Conservation (phyloP, 2,797 vertebrate species). For the Iguana delicatissima region DNA sequence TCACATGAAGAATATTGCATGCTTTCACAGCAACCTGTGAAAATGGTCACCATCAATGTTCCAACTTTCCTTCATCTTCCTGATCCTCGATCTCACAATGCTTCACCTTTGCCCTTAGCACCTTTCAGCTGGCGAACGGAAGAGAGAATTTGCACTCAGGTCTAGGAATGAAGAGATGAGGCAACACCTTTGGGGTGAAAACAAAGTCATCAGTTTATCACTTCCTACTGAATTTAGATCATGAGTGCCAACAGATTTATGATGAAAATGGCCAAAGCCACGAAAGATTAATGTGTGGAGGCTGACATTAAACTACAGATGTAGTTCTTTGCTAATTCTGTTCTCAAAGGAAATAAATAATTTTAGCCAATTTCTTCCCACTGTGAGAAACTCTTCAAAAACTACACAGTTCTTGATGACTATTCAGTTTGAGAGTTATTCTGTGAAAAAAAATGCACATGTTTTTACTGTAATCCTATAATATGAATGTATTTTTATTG, state of each 20-base stretch:
- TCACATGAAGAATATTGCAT: constrained; percentile 11
- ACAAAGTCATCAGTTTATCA: neutral
- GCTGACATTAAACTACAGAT: too few relatives aligned
- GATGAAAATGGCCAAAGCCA: neutral
- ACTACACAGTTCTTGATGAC: too few relatives aligned
- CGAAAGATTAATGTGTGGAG: too few relatives aligned
- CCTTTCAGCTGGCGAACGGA: neutral
- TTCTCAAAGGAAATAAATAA: too few relatives aligned
- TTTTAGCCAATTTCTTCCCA: too few relatives aligned
- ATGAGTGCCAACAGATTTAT: neutral
- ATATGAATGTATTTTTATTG: too few relatives aligned
- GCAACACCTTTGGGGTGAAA: neutral
- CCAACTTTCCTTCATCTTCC: neutral
- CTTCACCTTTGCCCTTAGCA: neutral
- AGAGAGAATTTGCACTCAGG: neutral
- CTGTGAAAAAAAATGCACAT: too few relatives aligned
- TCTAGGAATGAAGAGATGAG: neutral
- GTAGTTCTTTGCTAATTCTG: too few relatives aligned
- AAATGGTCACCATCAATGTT: neutral
- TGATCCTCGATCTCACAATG: too few relatives aligned
- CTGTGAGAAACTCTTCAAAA: too few relatives aligned
- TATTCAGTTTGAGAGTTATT: too few relatives aligned
- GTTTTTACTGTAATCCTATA: too few relatives aligned
- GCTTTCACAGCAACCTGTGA: neutral
- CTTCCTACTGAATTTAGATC: neutral